A percentile compares a stretch with the other conserved stretches of the same genome.
These are phyloP conservation scores for Sylvia borin DNA, from an alignment of 2,797 vertebrate genomes.

Conservation along the genomic window DNA sequence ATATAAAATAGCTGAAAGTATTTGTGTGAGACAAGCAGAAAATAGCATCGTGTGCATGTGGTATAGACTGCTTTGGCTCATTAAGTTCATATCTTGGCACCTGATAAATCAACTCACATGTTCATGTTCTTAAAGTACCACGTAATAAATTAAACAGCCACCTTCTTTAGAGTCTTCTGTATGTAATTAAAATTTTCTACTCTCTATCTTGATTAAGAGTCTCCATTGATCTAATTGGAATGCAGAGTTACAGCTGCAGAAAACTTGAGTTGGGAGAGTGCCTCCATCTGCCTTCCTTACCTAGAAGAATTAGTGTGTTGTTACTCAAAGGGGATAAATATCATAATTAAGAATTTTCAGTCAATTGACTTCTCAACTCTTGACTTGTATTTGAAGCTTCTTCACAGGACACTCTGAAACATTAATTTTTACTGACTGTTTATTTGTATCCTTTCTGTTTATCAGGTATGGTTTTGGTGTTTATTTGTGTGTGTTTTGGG, in stretches of 20 bases:
- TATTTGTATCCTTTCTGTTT: not conserved
- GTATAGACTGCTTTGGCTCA: not conserved
- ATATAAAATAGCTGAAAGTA: not conserved
- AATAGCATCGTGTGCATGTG: not conserved
- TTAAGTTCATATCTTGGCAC: not conserved
- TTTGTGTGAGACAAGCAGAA: not conserved
- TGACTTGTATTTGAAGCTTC: not conserved
- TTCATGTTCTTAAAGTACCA: not conserved
- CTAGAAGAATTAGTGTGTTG: not conserved
- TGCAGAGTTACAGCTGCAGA: not conserved
- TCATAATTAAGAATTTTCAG: not conserved
- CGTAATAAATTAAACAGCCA: not conserved
- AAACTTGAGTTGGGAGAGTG: not conserved
- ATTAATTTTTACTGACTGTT: not conserved
- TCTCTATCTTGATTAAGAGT: not conserved
- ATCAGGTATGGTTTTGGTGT: rapidly evolving
- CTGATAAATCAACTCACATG: not conserved
- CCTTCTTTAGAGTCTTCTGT: not conserved
- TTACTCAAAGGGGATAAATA: not conserved
- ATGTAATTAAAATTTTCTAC: not conserved
- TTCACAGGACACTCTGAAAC: not conserved
- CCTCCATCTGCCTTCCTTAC: not conserved
- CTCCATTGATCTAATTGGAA: not conserved
- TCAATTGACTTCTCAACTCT: not conserved
- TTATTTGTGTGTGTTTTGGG: not conserved